Evolutionary conservation across 2,888 invertebrate species (phyloP), one percentile per base, ranked within the genome.

Genomic region (Lycia hirtaria): DNA sequence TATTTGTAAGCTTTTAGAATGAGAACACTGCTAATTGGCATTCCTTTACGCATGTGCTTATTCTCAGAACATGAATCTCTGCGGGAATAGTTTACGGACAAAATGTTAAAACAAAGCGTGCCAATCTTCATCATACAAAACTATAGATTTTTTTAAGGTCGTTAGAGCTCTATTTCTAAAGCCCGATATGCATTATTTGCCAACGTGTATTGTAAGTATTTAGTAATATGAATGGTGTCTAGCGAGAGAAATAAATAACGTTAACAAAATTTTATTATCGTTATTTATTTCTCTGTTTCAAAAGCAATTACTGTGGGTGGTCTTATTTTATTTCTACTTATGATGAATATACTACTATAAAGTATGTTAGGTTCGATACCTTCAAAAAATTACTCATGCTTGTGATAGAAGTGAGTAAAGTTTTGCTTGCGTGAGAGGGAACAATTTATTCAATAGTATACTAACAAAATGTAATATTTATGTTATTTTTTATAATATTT

Each of bases 11-110:
- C 51, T 37, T 53, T 63, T 54, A 37, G 56, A 61, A 49, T 30
- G 33, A 50, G 50, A 57, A 61, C 57, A 47, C 55, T 47, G 61
- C 60, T 66, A 66, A 64, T 63, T 41, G 48, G 41, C 49, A 56
- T 64, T 56, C 49, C 58, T 53, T 55, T 43, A 55, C 59, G 59
- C 53, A 26, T 38, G 53, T 35, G 32, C 20, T 43, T 40, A 50
- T 56, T 61, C 56, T 37, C 7, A 47, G 60, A 56, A 60, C 7
- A n/a, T 12, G 24, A 19, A 40, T 41, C 12, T 44, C 44, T 44
- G 12, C 19, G n/a, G 5, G 15, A 26, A 43, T 28, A 37, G 20
- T 37, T 35, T 35, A 38, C 14, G 24, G 0, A 26, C 17, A n/a
- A n/a, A n/a, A n/a, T 41, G 26, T 26, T 41, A 15, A 44, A 19